Evolutionary conservation across 2,888 invertebrate species (phyloP), one percentile per base, ranked within the genome.

Genomic region (Alentia gelatinosa): DNA sequence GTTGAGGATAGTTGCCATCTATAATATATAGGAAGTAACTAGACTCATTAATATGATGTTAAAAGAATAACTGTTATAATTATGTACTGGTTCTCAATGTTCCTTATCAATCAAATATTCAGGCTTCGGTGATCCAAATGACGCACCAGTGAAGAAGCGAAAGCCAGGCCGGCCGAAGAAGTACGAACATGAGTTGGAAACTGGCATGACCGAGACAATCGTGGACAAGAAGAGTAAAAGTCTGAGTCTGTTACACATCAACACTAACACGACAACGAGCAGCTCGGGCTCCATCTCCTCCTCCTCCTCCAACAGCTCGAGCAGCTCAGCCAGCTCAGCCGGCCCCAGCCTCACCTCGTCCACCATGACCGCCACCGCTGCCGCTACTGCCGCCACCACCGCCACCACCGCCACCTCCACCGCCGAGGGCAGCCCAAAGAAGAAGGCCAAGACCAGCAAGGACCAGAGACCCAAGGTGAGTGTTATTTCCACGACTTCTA

Each of bases 121-220:
- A 86, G 86, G 47, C 42, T 90, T 86, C 35, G 86, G 86, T n/a
- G 86, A 86, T 30, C 86, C 42, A 19, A 84, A 89, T 37, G 89
- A 89, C 39, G 91, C 91, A 12, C 93, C 94, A 12, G 94, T 94
- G 74, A 97, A 98, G 94, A 98, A 98, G 95, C 97, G 98, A 15
- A 98, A 98, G 96, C 98, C 98, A 0, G 98, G 98, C 0, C 97
- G 98, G 93, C 98, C 98, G 0, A 97, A 98, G 93, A 98, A 98
- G 94, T 83, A 37, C 39, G 86, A 86, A 50, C 86, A 86, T 35
- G 86, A 86, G 47, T 30, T 86, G 47, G 35, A 12, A 15, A 86
- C 86, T 33, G 86, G 86, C 50, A 50, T 86, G 68, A 26, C 93
- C 94, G 98, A 98, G 96, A 98, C 98, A 0, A 98, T 98, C 89